These are phyloP conservation scores for Pipistrellus pipistrellus DNA, from an alignment of 2,797 vertebrate species.

Conservation along the genomic window DNA sequence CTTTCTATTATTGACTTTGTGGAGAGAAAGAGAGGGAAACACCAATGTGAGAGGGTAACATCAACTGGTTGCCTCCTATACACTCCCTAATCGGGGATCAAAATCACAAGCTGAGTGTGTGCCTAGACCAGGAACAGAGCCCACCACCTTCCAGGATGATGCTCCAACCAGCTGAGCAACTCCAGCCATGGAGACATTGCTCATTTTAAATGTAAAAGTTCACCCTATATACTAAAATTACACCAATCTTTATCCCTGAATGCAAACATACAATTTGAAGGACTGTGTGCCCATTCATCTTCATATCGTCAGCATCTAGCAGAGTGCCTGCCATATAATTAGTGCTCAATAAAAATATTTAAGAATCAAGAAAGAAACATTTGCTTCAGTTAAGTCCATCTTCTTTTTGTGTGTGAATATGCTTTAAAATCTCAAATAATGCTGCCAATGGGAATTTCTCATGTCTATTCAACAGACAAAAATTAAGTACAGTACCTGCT, in stretches of 20 bases:
- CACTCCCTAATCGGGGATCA: neutral
- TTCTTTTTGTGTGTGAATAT: neutral
- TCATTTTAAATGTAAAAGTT: constrained; percentile 22
- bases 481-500: neutral
- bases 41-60: neutral
- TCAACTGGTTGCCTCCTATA: neutral
- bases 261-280: neutral
- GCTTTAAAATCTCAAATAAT: constrained; percentile 33
- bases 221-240: neutral
- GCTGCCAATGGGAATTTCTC: neutral
- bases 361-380: constrained; percentile 1
- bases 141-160: neutral
- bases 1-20: neutral
- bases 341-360: neutral
- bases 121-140: neutral
- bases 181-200: neutral
- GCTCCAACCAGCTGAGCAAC: neutral
- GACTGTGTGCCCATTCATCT: neutral
- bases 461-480: neutral
- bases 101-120: neutral
- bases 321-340: neutral
- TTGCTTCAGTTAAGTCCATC: neutral
- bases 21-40: neutral
- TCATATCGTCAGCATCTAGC: neutral
- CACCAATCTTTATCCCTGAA: neutral